These are phyloP conservation scores for Pseudopodoces humilis DNA, from an alignment of 2,113 vertebrate species.

Conservation along the genomic window DNA sequence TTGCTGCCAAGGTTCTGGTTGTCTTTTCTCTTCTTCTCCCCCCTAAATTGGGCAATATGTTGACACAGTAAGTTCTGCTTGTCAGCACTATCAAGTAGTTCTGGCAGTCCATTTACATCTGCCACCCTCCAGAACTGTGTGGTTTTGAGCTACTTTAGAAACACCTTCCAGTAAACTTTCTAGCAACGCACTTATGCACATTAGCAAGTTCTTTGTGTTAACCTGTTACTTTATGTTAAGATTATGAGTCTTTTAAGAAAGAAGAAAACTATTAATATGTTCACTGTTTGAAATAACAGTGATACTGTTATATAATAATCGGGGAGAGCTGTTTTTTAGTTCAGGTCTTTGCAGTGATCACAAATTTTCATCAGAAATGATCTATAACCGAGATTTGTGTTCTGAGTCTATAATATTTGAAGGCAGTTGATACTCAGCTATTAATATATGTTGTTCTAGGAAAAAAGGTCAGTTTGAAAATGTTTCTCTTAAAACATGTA, in stretches of 20 bases:
- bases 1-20: neutral
- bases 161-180: neutral
- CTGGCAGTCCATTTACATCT: slow-evolving; percentile 1
- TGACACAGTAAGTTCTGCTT: slow-evolving; percentile 40
- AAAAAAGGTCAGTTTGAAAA: neutral
- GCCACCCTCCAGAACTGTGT: neutral
- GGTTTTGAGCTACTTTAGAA: neutral
- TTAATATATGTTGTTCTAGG: neutral
- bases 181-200: neutral
- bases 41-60: slow-evolving; percentile 1
- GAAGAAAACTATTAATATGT: neutral
- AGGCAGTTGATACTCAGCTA: neutral
- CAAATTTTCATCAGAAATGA: neutral
- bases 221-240: neutral
- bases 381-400: neutral
- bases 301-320: too few species aligned
- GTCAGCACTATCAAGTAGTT: slow-evolving; percentile 38
- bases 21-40: neutral
- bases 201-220: neutral
- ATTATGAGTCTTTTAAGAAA: neutral
- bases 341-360: neutral
- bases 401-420: neutral
- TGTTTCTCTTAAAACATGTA: neutral
- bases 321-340: neutral
- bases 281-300: neutral